Percentiles rank a stretch among this genome's conserved stretches.
Conservation (phyloP, 2,888 invertebrate genomes). For the Tryphoninae sp. region DNA sequence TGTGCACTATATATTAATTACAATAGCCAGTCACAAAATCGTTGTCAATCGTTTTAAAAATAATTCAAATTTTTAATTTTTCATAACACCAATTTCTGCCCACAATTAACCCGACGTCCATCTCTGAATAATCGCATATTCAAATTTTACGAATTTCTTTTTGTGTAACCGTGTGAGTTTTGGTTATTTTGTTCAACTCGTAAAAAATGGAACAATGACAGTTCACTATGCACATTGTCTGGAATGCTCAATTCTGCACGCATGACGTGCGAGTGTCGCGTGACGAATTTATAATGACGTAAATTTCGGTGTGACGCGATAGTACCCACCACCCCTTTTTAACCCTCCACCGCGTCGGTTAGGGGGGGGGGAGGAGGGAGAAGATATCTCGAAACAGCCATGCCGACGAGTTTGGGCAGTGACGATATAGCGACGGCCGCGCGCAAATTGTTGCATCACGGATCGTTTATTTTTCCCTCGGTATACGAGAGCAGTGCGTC, state of each 20-base stretch:
- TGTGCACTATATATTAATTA: too few species aligned
- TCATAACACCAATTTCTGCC: too few species aligned
- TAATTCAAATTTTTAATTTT: not conserved
- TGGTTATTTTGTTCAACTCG: conserved; percentile 6
- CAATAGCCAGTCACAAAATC: too few species aligned
- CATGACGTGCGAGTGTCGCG: conserved; percentile 7
- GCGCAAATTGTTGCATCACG: conserved; percentile 50
- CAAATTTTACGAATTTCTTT: not conserved
- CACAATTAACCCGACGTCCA: not conserved
- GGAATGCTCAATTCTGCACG: not conserved
- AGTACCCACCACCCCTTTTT: not conserved
- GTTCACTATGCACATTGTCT: not conserved
- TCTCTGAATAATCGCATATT: not conserved
- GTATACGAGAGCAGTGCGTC: conserved; percentile 48
- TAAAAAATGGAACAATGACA: not conserved
- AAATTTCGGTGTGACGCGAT: conserved; percentile 17
- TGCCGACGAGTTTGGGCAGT: not conserved
- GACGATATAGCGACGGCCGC: conserved; percentile 1
- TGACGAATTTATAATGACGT: conserved; percentile 26
- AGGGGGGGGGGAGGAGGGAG: not conserved
- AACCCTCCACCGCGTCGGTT: not conserved
- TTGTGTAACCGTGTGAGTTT: conserved; percentile 16
- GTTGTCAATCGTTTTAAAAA: too few species aligned
- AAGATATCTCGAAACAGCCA: not conserved
- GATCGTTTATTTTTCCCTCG: conserved; percentile 60